Conservation (phyloP, 2,888 invertebrate species). For the Microplitis deprimator region DNA sequence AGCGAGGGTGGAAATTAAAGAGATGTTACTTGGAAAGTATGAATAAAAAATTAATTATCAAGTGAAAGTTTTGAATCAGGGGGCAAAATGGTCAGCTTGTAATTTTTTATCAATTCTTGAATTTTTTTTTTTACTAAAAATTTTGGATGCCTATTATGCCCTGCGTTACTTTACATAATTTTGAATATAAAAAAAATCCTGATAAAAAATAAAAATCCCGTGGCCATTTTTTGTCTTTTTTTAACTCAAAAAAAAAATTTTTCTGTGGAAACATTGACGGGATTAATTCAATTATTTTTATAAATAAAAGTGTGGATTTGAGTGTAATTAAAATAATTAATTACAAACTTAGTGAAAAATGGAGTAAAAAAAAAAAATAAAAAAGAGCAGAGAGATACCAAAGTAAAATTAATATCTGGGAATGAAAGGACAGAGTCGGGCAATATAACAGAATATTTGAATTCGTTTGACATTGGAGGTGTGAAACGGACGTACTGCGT, state of each 20-base stretch:
- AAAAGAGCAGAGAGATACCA: background rate
- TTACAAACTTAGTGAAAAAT: no score
- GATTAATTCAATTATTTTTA: no score
- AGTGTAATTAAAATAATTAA: no score
- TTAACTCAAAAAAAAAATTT: no score
- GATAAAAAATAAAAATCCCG: no score
- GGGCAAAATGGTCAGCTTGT: background rate
- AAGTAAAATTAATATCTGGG: background rate
- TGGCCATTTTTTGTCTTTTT: no score
- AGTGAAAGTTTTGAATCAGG: background rate
- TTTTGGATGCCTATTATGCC: no score
- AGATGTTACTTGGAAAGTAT: background rate
- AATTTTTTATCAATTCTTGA: background rate
- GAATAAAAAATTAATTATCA: background rate
- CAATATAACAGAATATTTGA: slow-evolving; percentile 42
- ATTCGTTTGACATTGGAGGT: slow-evolving; percentile 46
- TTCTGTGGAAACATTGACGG: no score
- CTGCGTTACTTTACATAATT: no score
- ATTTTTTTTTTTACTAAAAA: background rate
- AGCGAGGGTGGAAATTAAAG: background rate
- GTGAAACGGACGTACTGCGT: slow-evolving; percentile 57
- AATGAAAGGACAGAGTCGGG: background rate
- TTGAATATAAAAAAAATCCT: no score
- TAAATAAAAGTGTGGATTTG: no score
- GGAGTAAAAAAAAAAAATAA: background rate